Evolutionary conservation across 2,888 invertebrate genomes (phyloP), one percentile per base, ranked within the genome.

Genomic region (Himalopsyche kuldschensis): DNA sequence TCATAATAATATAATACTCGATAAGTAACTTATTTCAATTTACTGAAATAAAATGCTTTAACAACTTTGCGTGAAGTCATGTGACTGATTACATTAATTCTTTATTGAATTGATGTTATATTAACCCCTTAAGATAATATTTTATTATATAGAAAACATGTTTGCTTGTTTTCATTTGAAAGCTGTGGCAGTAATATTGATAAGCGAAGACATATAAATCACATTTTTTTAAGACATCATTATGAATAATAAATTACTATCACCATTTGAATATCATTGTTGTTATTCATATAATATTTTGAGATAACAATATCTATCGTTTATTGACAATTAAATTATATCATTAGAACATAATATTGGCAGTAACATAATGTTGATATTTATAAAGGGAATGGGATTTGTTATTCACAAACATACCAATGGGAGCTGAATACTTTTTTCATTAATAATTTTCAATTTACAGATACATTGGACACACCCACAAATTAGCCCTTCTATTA

Each of bases 381-480:
- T 24, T 15, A 30, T 69, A 10, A 69, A 24, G 55, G 24, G 4
- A 55, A 69, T 69, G 69, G 5, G 4, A 27, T 15, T 3, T 27
- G 11, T 27, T 30, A 11, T 30, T 69, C 27, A 69, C 15, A 15
- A 30, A 30, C 30, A 30, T 69, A 15, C 27, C 30, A 69, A 69
- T 30, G 27, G 11, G 30, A 11, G 27, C 24, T 30, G 15, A 69
- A 30, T n/a, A 69, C 24, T 20, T 69, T 3, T 76, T 76, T 35
- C 41, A 76, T 24, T 6, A n/a, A 76, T 5, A n/a, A 17, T 15
- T 76, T 0, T 63, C 81, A 75, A 55, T 27, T 88, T 88, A 47
- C 88, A 96, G 96, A 89, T 97, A 97, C 90, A 96, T 97, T 87
- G 97, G 97, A 84, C 95, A 95, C 87, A 95, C 96, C 10, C 96